These are phyloP conservation scores for Druceiella hillmani DNA, from an alignment of 2,888 invertebrate genomes.

Conservation along the genomic window DNA sequence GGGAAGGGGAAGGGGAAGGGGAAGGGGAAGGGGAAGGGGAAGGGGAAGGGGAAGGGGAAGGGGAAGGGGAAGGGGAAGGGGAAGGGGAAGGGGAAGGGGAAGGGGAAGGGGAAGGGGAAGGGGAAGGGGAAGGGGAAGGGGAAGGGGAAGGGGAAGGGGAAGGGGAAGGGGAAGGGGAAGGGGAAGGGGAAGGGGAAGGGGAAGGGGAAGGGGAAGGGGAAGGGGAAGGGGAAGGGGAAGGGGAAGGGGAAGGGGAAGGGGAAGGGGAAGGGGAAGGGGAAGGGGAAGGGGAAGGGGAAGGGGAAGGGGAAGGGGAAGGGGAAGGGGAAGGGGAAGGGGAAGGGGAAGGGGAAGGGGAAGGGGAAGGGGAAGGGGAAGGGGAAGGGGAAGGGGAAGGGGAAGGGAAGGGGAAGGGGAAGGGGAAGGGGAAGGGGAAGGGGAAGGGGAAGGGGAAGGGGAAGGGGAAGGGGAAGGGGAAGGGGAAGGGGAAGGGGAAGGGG, in stretches of 20 bases:
- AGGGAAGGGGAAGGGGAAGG: neutral
- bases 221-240: constrained; percentile 14
- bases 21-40: too few relatives aligned
- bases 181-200: constrained; percentile 1
- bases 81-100: too few relatives aligned
- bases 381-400: neutral
- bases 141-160: constrained; percentile 4
- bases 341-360: constrained; percentile 14
- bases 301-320: constrained; percentile 10
- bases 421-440: neutral
- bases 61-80: too few relatives aligned
- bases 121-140: constrained; percentile 20
- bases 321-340: constrained; percentile 15
- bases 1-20: too few relatives aligned
- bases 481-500: neutral
- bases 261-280: constrained; percentile 14
- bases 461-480: neutral
- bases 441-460: neutral
- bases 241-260: constrained; percentile 11
- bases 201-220: constrained; percentile 1
- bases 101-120: constrained; percentile 15
- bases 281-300: constrained; percentile 8
- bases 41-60: too few relatives aligned
- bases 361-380: constrained; percentile 6
- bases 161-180: constrained; percentile 8